Evolutionary conservation across 2,888 invertebrate species (phyloP).

Genomic region (Hydrotaea cyrtoneurina): DNA sequence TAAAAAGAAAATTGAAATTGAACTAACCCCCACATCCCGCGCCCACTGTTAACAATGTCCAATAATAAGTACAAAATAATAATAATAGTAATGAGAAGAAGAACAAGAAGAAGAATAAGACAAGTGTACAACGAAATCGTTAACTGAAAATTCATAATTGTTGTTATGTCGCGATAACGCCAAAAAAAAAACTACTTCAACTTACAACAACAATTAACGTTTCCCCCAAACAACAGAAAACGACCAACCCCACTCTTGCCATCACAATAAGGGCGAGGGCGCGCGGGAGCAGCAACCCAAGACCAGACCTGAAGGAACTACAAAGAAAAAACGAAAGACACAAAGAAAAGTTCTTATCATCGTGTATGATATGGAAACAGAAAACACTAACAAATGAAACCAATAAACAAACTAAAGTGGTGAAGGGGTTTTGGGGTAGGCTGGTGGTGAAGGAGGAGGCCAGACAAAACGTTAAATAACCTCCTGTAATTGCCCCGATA

Average conservation of each 20-base stretch:
- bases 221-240: not conserved
- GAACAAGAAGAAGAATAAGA: no score
- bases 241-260: not conserved
- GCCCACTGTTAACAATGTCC: constrained; percentile 10
- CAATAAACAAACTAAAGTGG: constrained; percentile 26
- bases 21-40: not conserved
- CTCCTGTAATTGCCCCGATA: constrained; percentile 5
- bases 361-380: not conserved
- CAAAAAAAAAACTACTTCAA: constrained; percentile 10
- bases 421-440: no score
- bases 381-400: constrained; percentile 5
- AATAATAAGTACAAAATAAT: not conserved
- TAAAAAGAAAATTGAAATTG: not conserved
- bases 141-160: constrained; percentile 20
- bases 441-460: no score
- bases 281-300: not conserved
- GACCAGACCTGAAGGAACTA: not conserved
- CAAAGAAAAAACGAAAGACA: no score
- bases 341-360: constrained; percentile 11
- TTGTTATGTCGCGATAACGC: constrained; percentile 32
- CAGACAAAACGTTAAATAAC: not conserved
- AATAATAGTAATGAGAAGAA: constrained; percentile 15
- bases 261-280: no score
- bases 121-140: not conserved
- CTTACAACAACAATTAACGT: not conserved